Conservation (phyloP, 2,888 invertebrate species). For the Coleophora flavipennella region DNA sequence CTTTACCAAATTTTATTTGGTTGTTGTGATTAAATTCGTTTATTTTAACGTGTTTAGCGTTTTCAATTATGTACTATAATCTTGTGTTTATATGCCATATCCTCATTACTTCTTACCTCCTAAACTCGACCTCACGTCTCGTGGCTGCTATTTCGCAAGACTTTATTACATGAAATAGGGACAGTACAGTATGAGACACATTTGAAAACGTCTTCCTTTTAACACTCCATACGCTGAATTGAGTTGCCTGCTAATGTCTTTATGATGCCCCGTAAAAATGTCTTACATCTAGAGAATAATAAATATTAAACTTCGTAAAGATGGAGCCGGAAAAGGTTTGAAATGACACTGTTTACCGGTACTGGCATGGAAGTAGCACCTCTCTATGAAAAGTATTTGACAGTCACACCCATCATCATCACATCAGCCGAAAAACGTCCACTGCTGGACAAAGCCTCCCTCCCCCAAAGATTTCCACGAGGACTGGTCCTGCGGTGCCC, state of each 20-base stretch:
- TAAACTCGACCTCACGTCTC: constrained; percentile 18
- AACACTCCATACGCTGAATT: constrained; percentile 28
- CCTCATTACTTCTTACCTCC: constrained; percentile 11
- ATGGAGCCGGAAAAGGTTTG: too few relatives aligned
- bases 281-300: constrained; percentile 14
- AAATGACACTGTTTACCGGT: too few relatives aligned
- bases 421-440: too few relatives aligned
- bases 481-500: too few relatives aligned
- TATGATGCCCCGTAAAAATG: constrained; percentile 34
- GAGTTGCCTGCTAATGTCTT: constrained; percentile 30
- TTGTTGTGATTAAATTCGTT: neutral
- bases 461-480: too few relatives aligned
- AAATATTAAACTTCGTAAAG: too few relatives aligned
- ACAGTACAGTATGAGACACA: constrained; percentile 36
- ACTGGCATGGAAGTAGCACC: too few relatives aligned
- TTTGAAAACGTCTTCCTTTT: constrained; percentile 37
- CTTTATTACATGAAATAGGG: constrained; percentile 48
- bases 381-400: too few relatives aligned
- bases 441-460: too few relatives aligned
- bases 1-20: neutral
- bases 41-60: neutral
- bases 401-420: too few relatives aligned
- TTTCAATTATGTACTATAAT: too few relatives aligned
- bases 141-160: constrained; percentile 36
- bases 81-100: too few relatives aligned